A percentile compares a stretch with the other conserved stretches of the same genome.
Conservation (phyloP, 2,113 vertebrate species). For the Mellivora capensis region DNA sequence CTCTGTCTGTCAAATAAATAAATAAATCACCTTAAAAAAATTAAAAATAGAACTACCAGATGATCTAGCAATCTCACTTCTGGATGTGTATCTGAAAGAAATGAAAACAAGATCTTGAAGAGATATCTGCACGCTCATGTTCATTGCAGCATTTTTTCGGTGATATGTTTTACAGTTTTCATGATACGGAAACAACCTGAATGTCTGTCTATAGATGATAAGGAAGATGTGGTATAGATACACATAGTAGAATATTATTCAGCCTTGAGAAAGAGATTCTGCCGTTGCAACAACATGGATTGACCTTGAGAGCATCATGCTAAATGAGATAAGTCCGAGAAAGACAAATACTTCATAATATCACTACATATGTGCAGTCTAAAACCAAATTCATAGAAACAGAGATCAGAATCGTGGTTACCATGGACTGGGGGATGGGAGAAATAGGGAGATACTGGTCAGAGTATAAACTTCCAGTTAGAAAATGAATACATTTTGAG, state of each 20-base stretch:
- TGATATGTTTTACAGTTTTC: neutral
- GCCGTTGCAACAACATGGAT: neutral
- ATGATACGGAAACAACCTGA: neutral
- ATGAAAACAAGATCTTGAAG: neutral
- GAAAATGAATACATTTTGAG: neutral
- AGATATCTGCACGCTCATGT: neutral
- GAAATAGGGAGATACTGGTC: neutral
- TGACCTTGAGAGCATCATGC: neutral
- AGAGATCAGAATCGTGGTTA: neutral
- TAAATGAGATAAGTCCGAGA: neutral
- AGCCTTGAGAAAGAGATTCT: neutral
- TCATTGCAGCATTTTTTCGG: neutral
- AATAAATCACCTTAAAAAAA: neutral
- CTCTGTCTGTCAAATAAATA: too few relatives aligned
- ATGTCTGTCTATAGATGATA: neutral
- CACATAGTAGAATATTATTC: neutral
- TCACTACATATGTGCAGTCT: neutral
- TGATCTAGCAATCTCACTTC: neutral
- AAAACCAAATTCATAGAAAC: neutral
- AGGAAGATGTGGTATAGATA: neutral
- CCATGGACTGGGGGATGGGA: neutral
- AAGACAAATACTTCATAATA: neutral
- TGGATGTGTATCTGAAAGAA: neutral
- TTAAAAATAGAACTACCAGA: neutral
- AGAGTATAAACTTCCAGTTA: neutral